phyloP scores from a whole-genome alignment of 2,888 invertebrate genomes.

The Mystacides longicornis region DNA sequence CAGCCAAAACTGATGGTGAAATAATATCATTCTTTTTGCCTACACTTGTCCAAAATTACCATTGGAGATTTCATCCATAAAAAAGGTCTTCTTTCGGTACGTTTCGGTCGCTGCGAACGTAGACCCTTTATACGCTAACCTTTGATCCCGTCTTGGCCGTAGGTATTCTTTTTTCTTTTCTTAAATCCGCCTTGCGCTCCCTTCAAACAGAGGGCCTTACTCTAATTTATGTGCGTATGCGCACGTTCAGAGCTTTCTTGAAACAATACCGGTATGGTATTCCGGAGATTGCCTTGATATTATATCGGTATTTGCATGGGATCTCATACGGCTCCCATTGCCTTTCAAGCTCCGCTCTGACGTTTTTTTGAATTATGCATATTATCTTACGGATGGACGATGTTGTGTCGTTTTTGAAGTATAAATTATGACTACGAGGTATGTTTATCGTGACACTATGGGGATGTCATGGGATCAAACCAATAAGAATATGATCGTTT shows the following conservation, averaged over 20 bases:
- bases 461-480: too few species aligned
- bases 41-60: conserved; percentile 12
- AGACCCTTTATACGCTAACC: conserved; percentile 19
- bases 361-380: conserved; percentile 13
- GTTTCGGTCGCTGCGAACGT: conserved; percentile 10
- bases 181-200: conserved; percentile 14
- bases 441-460: neutral
- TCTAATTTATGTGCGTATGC: conserved; percentile 21
- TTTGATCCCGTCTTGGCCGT: conserved; percentile 16
- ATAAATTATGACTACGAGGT: conserved; percentile 11
- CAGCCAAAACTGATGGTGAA: too few species aligned
- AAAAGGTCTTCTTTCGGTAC: conserved; percentile 11
- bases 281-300: conserved; percentile 9
- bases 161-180: conserved; percentile 15
- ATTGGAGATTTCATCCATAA: conserved; percentile 16
- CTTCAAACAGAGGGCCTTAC: conserved; percentile 4
- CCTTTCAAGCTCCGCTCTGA: neutral
- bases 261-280: conserved; percentile 20
- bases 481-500: too few species aligned
- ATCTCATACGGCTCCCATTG: conserved; percentile 4
- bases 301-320: neutral
- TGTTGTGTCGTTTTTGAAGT: conserved; percentile 10
- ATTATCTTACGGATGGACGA: neutral
- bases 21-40: too few species aligned
- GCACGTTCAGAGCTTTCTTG: conserved; percentile 10